Conservation (phyloP, 2,888 invertebrate genomes). For the Cataglyphis altisquamis region DNA sequence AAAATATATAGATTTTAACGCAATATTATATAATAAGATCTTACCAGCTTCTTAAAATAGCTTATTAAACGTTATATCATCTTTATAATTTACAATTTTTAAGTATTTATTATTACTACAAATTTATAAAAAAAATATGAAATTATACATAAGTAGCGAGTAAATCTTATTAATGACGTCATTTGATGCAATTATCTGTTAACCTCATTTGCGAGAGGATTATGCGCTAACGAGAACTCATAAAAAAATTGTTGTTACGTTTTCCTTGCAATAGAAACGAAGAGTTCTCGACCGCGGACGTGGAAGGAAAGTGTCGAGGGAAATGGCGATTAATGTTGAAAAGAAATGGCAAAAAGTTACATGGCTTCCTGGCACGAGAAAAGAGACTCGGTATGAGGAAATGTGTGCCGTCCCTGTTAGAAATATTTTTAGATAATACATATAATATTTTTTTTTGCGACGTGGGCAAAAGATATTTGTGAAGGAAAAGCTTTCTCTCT, state of each 20-base stretch:
- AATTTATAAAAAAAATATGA: not conserved
- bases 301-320: slow-evolving; percentile 19
- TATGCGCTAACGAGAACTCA: slow-evolving; percentile 25
- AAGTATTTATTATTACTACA: not conserved
- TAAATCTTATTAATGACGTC: slow-evolving; percentile 24
- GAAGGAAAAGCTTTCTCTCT: not conserved
- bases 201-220: slow-evolving; percentile 7
- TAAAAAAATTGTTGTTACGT: slow-evolving; percentile 11
- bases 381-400: slow-evolving; percentile 24
- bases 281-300: slow-evolving; percentile 14
- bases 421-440: slow-evolving; percentile 9
- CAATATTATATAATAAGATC: not conserved
- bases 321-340: slow-evolving; percentile 38
- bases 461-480: not conserved
- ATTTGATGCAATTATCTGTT: slow-evolving; percentile 24
- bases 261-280: slow-evolving; percentile 15
- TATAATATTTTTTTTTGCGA: not conserved
- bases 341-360: slow-evolving; percentile 38
- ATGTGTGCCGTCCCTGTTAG: not conserved
- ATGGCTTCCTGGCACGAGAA: slow-evolving; percentile 38
- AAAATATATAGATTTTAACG: not conserved
- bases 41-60: not conserved
- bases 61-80: not conserved
- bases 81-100: not conserved
- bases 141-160: not conserved